phyloP scores from a whole-genome alignment of 2,797 vertebrate species.

The Haliaeetus albicilla region DNA sequence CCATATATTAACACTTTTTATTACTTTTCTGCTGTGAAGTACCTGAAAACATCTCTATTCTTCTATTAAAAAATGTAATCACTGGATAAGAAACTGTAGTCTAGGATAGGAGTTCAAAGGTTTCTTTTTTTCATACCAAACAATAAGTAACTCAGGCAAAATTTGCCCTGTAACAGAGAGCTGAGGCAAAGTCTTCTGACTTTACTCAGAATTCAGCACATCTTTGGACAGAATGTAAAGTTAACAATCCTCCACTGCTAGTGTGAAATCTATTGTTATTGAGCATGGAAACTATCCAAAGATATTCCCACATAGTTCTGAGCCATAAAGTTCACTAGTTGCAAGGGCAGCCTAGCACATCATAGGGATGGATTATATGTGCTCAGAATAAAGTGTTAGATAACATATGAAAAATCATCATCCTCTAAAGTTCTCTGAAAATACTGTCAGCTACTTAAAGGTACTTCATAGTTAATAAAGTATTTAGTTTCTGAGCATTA shows the following conservation, averaged over 20 bases:
- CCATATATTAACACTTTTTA: neutral
- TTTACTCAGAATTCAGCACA: neutral
- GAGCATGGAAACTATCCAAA: neutral
- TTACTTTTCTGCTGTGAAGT: neutral
- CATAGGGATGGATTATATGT: neutral
- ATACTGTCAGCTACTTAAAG: neutral
- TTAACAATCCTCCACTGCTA: neutral
- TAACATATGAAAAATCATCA: neutral
- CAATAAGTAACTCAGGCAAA: neutral
- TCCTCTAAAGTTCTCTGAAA: neutral
- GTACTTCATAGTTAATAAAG: neutral
- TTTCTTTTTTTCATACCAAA: neutral
- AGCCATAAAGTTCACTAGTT: neutral
- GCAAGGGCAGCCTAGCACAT: neutral
- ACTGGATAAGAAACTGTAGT: neutral
- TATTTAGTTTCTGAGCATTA: neutral
- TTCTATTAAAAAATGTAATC: neutral
- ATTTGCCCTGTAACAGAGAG: neutral
- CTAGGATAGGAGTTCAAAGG: neutral
- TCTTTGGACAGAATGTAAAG: neutral
- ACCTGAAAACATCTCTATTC: neutral
- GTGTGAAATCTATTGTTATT: neutral
- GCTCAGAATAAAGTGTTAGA: neutral
- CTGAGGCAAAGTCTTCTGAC: neutral
- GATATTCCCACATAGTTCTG: neutral